phyloP scores from a whole-genome alignment of 1,140 invertebrate genomes.

The Formica exsecta region DNA sequence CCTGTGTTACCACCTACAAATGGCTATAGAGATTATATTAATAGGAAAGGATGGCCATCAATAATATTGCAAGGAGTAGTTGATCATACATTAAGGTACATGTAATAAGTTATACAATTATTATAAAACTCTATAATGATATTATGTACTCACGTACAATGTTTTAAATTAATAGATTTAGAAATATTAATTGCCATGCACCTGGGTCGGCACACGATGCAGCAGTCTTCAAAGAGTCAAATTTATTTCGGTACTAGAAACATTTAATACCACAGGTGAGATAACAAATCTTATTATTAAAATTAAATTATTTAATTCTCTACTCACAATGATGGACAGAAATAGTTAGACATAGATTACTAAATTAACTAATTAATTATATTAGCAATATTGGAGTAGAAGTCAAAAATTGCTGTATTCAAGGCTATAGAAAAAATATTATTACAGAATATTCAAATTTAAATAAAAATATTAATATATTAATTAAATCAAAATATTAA shows the following conservation, averaged over 20 bases:
- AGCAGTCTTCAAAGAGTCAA: not conserved
- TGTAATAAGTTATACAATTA: not conserved
- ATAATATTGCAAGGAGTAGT: constrained; percentile 15
- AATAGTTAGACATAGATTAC: no score
- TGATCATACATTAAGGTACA: constrained; percentile 9
- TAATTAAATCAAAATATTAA: not conserved
- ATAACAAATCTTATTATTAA: constrained; percentile 9
- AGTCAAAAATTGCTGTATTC: not conserved
- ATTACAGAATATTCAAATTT: not conserved
- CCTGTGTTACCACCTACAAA: not conserved
- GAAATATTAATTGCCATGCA: not conserved
- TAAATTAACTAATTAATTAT: no score
- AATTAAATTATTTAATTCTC: not conserved
- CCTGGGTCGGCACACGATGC: not conserved
- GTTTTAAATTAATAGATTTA: constrained; percentile 1
- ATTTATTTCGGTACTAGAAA: not conserved
- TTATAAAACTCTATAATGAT: not conserved
- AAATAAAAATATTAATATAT: no score
- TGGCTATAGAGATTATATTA: constrained; percentile 6
- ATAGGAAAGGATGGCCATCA: constrained; percentile 1
- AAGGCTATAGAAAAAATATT: not conserved
- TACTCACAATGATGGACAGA: not conserved
- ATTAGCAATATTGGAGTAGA: no score
- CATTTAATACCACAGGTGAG: constrained; percentile 3
- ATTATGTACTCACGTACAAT: not conserved